phyloP scores from a whole-genome alignment of 2,797 vertebrate species.

The Columba guinea region DNA sequence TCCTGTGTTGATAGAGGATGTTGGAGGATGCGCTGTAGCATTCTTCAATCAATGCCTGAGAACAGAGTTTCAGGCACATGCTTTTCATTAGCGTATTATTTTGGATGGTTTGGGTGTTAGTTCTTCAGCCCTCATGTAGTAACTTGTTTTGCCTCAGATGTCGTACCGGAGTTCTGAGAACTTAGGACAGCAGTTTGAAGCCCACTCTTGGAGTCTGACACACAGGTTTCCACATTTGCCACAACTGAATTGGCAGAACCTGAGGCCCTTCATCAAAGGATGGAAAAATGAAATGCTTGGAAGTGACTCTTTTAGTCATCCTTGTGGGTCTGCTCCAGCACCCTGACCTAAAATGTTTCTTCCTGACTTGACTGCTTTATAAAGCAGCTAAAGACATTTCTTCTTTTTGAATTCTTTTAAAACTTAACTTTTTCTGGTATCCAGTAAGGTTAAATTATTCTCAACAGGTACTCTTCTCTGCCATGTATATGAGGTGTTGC shows the following conservation, averaged over 20 bases:
- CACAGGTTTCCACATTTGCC: background rate
- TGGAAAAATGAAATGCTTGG: background rate
- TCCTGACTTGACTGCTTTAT: background rate
- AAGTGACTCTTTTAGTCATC: background rate
- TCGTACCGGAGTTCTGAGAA: background rate
- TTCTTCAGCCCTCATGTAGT: background rate
- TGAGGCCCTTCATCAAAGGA: background rate
- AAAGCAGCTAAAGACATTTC: background rate
- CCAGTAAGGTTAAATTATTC: background rate
- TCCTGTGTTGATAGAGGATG: background rate
- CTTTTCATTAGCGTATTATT: background rate
- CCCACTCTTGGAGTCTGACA: background rate
- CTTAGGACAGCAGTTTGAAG: background rate
- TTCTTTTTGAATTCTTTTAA: background rate
- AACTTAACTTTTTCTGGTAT: background rate
- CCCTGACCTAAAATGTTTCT: background rate
- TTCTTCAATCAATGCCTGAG: background rate
- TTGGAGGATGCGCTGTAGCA: background rate
- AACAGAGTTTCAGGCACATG: background rate
- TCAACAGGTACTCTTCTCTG: background rate
- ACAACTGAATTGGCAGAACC: background rate
- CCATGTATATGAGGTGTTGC: background rate
- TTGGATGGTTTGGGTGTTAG: background rate
- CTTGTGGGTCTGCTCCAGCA: background rate
- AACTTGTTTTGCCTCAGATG: background rate